Base-by-base conservation (phyloP, 2,888 invertebrate genomes). In the Alloplasta piceator region DNA sequence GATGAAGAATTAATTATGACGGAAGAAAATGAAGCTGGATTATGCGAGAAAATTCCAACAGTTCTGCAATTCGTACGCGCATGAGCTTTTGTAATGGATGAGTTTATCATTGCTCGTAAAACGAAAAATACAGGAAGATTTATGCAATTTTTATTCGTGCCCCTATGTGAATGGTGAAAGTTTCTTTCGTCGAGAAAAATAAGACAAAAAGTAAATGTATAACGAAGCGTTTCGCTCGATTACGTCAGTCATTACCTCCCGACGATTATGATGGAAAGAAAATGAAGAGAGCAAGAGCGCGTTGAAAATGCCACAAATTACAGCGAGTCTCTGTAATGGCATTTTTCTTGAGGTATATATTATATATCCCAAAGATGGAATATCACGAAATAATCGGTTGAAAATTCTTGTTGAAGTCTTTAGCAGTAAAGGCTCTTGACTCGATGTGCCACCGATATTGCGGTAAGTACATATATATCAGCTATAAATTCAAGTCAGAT, bases 201-300 rank as follows among this genome's bases (percentile, higher is more conserved):
- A 38, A 10, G 1, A 6, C n/a, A 16, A 68, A 75, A 75, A 61
- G 60, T 60, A 41, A 75, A 26, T 77, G 63, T 80, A 73, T 72
- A 80, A 77, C 80, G 77, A 77, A 77, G 73, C 68, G 78, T 68
- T 58, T 72, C 76, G 73, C 77, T 73, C 80, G 80, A 80, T 80
- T 80, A 73, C 80, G 73, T 80, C 80, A 80, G 73, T 73, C 3
- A 68, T 67, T 48, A 38, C 56, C 56, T 26, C 1, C 61, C 52
- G 60, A 1, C 73, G 43, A 77, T 77, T 80, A 77, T 70, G 73
- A 70, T 77, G 60, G 67, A 9, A 14, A 58, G 58, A 12, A 16
- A 43, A 36, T 61, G 12, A 66, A 52, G 39, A 56, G 56, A 36
- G 36, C 16, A 9, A 56, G 56, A 46, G 56, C 56, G 36, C n/a